Evolutionary conservation across 1,140 invertebrate species (phyloP).

Genomic region (Hylaeus volcanicus): DNA sequence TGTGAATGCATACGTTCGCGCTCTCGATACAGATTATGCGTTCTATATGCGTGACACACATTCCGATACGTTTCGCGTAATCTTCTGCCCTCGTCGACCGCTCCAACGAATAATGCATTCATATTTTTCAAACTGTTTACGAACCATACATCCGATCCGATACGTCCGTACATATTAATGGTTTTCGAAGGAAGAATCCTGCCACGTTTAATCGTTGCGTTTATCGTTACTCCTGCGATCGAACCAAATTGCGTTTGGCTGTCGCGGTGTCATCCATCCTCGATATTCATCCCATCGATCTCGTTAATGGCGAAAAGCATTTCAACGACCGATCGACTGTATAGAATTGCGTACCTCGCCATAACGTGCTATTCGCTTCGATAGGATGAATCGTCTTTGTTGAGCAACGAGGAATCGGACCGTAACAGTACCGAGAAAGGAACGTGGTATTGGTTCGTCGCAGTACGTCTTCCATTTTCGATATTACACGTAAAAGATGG

Average conservation of each 20-base stretch:
- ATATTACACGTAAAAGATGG: too few species aligned
- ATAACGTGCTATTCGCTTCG: constrained; percentile 28
- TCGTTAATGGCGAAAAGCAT: constrained; percentile 53
- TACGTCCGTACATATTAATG: too few species aligned
- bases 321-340: constrained; percentile 36
- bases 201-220: too few species aligned
- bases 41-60: constrained; percentile 40
- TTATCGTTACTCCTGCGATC: not conserved
- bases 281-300: constrained; percentile 29
- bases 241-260: not conserved
- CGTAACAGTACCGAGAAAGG: not conserved
- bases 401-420: constrained; percentile 9
- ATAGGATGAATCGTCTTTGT: constrained; percentile 30
- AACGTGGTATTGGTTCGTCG: not conserved
- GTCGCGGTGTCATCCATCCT: not conserved
- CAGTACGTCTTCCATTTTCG: too few species aligned
- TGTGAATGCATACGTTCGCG: constrained; percentile 18
- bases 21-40: constrained; percentile 39
- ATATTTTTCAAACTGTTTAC: too few species aligned
- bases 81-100: not conserved
- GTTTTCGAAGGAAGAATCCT: too few species aligned
- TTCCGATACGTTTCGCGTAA: constrained; percentile 23
- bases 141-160: too few species aligned
- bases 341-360: constrained; percentile 40
- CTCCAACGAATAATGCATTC: too few species aligned